These are phyloP conservation scores for Loxodonta africana DNA, from an alignment of 2,113 vertebrate genomes.

Conservation along the genomic window DNA sequence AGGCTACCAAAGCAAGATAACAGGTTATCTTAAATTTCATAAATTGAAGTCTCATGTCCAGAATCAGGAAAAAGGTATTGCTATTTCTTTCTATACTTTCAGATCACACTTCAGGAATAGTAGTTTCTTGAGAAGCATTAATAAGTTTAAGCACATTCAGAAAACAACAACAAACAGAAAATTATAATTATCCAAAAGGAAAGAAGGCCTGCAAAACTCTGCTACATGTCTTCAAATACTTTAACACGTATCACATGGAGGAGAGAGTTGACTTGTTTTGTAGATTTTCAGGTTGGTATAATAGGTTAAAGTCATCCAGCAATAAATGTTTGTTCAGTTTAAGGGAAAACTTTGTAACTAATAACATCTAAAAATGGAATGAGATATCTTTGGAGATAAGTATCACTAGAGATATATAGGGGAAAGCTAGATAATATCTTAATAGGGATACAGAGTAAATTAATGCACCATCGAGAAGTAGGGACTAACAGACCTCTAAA, in stretches of 20 bases:
- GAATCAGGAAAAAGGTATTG: not conserved
- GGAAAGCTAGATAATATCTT: not conserved
- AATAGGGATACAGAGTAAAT: not conserved
- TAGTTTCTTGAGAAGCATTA: not conserved
- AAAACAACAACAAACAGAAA: slow-evolving; percentile 20
- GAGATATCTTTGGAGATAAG: not conserved
- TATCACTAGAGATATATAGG: not conserved
- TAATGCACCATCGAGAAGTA: not conserved
- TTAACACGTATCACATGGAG: not conserved
- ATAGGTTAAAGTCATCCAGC: not conserved
- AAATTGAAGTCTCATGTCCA: slow-evolving; percentile 58
- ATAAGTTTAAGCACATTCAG: slow-evolving; percentile 1
- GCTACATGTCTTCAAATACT: slow-evolving; percentile 9
- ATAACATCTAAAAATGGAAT: slow-evolving; percentile 42
- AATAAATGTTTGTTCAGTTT: not conserved
- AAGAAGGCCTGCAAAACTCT: not conserved
- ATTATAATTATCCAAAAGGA: not conserved
- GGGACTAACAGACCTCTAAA: not conserved
- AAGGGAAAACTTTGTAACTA: not conserved
- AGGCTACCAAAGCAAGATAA: slow-evolving; percentile 32
- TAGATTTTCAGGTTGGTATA: slow-evolving; percentile 5
- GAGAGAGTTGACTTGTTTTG: not conserved
- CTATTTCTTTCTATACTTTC: not conserved
- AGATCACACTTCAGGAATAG: not conserved
- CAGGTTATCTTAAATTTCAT: slow-evolving; percentile 4